Evolutionary conservation across 2,888 invertebrate species (phyloP).

Genomic region (Dendrolimus houi): DNA sequence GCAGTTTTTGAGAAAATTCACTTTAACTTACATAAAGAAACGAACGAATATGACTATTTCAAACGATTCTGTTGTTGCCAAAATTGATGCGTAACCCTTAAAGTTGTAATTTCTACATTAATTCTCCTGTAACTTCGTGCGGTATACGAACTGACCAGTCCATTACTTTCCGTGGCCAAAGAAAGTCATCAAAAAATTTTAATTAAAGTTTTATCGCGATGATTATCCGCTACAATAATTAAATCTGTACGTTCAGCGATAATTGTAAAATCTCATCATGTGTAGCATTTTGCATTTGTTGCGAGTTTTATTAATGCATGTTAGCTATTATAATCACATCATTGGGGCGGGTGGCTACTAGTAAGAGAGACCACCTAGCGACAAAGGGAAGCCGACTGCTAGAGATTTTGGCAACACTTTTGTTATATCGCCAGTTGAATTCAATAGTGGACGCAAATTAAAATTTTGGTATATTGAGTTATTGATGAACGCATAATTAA

Average conservation of each 20-base stretch:
- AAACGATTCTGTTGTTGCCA: too few species aligned
- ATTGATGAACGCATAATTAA: too few species aligned
- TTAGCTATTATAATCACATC: conserved; percentile 74
- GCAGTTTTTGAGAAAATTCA: too few species aligned
- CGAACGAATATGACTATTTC: too few species aligned
- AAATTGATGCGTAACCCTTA: too few species aligned
- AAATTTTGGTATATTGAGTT: too few species aligned
- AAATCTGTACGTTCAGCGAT: conserved; percentile 28
- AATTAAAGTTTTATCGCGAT: conserved; percentile 46
- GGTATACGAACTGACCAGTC: not conserved
- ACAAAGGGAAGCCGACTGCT: conserved; percentile 63
- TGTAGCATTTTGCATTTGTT: conserved; percentile 17
- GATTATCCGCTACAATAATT: conserved; percentile 33
- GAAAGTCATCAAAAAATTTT: conserved; percentile 46
- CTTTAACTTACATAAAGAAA: too few species aligned
- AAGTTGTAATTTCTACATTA: not conserved
- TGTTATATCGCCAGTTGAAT: conserved; percentile 20
- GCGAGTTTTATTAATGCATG: conserved; percentile 44
- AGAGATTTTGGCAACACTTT: conserved; percentile 66
- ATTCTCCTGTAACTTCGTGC: not conserved
- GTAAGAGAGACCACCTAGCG: conserved; percentile 59
- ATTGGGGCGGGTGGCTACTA: conserved; percentile 36
- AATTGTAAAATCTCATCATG: conserved; percentile 24
- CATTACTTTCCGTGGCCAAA: conserved; percentile 24
- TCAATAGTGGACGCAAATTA: too few species aligned